phyloP scores from a whole-genome alignment of 2,797 vertebrate species.

The Enteromius treurensis region DNA sequence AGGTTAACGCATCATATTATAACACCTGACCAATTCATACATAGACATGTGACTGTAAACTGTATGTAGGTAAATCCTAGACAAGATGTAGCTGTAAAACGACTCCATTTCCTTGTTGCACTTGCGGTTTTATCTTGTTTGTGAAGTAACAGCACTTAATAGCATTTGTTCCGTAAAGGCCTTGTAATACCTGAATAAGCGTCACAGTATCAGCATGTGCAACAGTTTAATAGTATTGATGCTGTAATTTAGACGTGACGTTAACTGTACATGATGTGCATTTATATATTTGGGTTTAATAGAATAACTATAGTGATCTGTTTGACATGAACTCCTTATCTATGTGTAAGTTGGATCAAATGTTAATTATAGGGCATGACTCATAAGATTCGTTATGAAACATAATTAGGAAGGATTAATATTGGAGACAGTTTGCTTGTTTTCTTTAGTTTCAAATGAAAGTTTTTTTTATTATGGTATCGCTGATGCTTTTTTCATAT shows the following conservation, averaged over 20 bases:
- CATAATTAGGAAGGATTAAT: neutral
- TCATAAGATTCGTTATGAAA: constrained; percentile 1
- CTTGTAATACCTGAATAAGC: constrained; percentile 28
- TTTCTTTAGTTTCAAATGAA: constrained; percentile 3
- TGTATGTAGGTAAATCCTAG: constrained; percentile 6
- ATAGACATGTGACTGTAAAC: constrained; percentile 8
- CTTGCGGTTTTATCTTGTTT: constrained; percentile 44
- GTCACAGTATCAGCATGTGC: neutral
- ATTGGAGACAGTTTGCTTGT: neutral
- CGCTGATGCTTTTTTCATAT: neutral
- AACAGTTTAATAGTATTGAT: constrained; percentile 11
- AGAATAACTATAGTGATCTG: constrained; percentile 11
- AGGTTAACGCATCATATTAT: constrained; percentile 19
- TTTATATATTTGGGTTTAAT: neutral
- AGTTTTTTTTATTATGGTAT: neutral
- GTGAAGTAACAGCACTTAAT: constrained; percentile 31
- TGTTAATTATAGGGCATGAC: neutral
- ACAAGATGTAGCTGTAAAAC: constrained; percentile 29
- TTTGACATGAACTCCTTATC: neutral
- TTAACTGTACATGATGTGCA: neutral
- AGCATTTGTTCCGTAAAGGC: constrained; percentile 15
- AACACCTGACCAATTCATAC: neutral
- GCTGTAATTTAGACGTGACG: neutral
- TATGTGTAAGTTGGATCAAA: constrained; percentile 7
- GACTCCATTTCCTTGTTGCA: neutral